phyloP scores from a whole-genome alignment of 2,888 invertebrate genomes.

The Punctoribates punctum region DNA sequence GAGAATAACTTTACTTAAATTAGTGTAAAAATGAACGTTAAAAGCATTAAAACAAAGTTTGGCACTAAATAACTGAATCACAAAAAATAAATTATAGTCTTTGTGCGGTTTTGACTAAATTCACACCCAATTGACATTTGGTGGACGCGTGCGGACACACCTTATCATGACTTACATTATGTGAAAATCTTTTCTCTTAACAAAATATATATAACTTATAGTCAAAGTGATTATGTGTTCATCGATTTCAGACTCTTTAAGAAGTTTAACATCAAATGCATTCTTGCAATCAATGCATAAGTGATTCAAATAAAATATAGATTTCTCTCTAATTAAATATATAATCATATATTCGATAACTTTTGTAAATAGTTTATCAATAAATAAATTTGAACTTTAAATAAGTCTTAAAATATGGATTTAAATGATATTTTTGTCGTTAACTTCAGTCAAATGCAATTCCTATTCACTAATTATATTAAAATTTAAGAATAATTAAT shows the following conservation, averaged over 20 bases:
- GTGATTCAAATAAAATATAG: neutral
- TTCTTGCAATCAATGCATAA: neutral
- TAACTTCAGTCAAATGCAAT: no score
- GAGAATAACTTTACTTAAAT: neutral
- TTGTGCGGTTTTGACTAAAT: neutral
- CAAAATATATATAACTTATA: slow-evolving; percentile 13
- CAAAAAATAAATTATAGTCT: neutral
- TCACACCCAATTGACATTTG: neutral
- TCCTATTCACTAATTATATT: neutral
- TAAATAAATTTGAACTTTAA: neutral
- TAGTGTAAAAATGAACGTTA: neutral
- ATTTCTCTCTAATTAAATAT: neutral
- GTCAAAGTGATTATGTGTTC: slow-evolving; percentile 11
- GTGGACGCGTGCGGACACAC: neutral
- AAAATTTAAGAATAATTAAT: neutral
- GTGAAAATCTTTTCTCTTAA: neutral
- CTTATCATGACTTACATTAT: neutral
- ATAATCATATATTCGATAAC: neutral
- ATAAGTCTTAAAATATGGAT: no score
- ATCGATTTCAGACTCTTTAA: neutral
- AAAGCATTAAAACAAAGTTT: neutral
- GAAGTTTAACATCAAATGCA: neutral
- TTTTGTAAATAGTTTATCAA: slow-evolving; percentile 6
- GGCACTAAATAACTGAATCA: slow-evolving; percentile 8
- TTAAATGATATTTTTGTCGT: no score